These are phyloP conservation scores for Cricetomys ansorgei DNA, from an alignment of 2,113 vertebrate species.

Conservation along the genomic window DNA sequence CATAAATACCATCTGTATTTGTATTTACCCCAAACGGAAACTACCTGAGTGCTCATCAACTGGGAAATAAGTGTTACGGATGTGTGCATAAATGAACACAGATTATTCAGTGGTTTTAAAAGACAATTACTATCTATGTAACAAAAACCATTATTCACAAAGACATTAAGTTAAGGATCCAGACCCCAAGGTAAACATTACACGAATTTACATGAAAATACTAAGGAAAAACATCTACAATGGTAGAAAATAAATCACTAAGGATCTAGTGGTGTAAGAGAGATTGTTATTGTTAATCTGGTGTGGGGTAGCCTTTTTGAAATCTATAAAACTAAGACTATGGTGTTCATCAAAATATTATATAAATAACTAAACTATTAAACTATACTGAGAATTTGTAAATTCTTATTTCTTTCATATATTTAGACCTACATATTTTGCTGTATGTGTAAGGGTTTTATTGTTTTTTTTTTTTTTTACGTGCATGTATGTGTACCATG, in stretches of 20 bases:
- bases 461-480: background rate
- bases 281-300: background rate
- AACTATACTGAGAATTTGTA: background rate
- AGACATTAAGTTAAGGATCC: background rate
- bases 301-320: background rate
- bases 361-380: background rate
- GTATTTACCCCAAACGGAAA: background rate
- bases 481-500: background rate
- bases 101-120: too few relatives aligned
- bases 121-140: background rate
- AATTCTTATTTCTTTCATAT: background rate
- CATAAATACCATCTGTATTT: too few relatives aligned
- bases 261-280: background rate
- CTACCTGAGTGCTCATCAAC: background rate
- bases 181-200: too few relatives aligned
- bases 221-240: background rate
- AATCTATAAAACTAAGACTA: background rate
- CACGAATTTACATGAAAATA: background rate
- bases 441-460: background rate
- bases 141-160: background rate
- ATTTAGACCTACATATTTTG: background rate
- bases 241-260: background rate
- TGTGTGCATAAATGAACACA: too few relatives aligned
- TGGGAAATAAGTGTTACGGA: background rate
- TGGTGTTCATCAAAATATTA: background rate